Conservation (phyloP, 2,888 invertebrate species). For the Pristionchus maxplancki region DNA sequence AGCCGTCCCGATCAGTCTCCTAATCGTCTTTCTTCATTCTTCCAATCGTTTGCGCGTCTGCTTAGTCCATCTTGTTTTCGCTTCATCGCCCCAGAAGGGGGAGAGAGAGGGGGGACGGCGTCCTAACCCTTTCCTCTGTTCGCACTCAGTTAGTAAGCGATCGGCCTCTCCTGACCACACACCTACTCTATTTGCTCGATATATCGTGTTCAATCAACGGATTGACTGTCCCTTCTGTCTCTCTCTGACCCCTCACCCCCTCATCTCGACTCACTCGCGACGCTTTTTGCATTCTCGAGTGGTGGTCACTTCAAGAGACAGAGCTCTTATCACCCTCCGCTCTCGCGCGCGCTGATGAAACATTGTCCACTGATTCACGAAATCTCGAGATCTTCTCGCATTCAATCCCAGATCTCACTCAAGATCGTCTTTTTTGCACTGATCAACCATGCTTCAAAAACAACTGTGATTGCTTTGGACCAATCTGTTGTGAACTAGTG, state of each 20-base stretch:
- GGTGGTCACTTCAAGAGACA: slow-evolving; percentile 47
- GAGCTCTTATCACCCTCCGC: slow-evolving; percentile 35
- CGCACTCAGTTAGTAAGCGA: background rate
- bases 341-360: background rate
- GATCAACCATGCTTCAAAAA: too few relatives aligned
- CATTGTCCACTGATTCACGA: background rate
- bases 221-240: slow-evolving; percentile 4
- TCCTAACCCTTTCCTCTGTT: background rate
- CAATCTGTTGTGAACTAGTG: background rate
- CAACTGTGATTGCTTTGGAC: too few relatives aligned
- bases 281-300: slow-evolving; percentile 39
- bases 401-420: background rate
- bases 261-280: background rate
- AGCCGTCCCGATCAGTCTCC: slow-evolving; percentile 30
- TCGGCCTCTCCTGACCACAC: slow-evolving; percentile 39
- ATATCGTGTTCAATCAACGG: slow-evolving; percentile 37
- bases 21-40: slow-evolving; percentile 12
- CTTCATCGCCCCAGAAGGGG: background rate
- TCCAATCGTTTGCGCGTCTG: slow-evolving; percentile 22
- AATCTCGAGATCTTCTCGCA: background rate
- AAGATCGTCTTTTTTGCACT: too few relatives aligned
- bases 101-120: background rate
- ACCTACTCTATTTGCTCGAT: slow-evolving; percentile 30
- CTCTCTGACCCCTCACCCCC: background rate
- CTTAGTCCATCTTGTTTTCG: slow-evolving; percentile 47